Percentiles rank a stretch among this genome's conserved stretches.
Evolutionary conservation across 2,797 vertebrate species (phyloP).

Genomic region (Podarcis lilfordi): DNA sequence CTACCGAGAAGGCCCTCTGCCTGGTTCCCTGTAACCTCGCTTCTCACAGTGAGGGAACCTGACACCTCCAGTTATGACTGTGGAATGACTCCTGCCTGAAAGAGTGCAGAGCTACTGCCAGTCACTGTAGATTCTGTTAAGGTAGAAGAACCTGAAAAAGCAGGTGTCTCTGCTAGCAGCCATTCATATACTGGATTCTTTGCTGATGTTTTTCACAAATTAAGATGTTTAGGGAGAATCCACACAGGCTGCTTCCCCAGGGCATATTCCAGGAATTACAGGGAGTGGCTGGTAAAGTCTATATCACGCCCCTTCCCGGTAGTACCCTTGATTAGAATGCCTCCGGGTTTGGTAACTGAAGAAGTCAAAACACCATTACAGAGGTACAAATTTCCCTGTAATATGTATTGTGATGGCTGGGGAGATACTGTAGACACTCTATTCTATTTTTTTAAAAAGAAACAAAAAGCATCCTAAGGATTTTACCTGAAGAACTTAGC

Average conservation of each 20-base stretch:
- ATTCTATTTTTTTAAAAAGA: neutral
- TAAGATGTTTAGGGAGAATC: neutral
- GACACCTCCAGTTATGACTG: too few relatives aligned
- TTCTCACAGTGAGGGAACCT: too few relatives aligned
- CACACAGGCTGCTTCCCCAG: neutral
- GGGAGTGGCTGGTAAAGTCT: neutral
- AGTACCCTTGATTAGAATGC: neutral
- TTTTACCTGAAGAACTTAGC: neutral
- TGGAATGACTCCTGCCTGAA: too few relatives aligned
- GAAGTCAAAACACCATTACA: neutral
- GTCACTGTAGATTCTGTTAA: neutral
- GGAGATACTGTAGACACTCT: neutral
- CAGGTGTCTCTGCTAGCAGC: neutral
- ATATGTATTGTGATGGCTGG: neutral
- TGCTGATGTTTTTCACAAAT: neutral
- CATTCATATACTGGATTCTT: neutral
- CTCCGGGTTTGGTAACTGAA: neutral
- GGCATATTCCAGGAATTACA: neutral
- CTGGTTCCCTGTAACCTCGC: too few relatives aligned
- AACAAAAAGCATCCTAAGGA: neutral
- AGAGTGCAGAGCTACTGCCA: neutral
- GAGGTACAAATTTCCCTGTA: neutral
- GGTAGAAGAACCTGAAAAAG: neutral
- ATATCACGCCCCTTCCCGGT: neutral
- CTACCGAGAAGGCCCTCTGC: too few relatives aligned